A percentile compares a stretch with the other conserved stretches of the same genome.
Conservation (phyloP, 2,797 vertebrate species). For the Dallia pectoralis region DNA sequence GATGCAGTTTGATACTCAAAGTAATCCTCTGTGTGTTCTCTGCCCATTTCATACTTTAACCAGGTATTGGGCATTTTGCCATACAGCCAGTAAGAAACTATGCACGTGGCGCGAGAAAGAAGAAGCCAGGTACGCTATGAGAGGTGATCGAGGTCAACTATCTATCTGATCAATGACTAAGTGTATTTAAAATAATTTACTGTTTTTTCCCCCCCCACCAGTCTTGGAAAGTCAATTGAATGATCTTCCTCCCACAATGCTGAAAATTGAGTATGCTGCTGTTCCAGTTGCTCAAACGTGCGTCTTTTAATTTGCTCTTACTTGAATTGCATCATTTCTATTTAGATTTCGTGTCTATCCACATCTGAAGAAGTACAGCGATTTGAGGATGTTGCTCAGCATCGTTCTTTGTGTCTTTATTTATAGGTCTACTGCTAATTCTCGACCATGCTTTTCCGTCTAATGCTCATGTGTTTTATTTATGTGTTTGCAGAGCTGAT, state of each 20-base stretch:
- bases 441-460: neutral
- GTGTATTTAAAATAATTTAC: neutral
- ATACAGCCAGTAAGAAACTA: constrained; percentile 73
- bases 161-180: neutral
- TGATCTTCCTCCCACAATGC: constrained; percentile 77
- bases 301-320: constrained; percentile 20
- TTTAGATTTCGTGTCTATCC: neutral
- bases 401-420: neutral
- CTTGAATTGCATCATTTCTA: neutral
- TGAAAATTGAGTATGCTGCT: constrained; percentile 81
- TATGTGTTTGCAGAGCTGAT: constrained; percentile 76
- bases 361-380: neutral
- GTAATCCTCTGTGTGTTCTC: neutral
- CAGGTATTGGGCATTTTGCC: constrained; percentile 61
- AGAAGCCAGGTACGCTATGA: constrained; percentile 66
- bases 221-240: constrained; percentile 78
- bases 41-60: neutral
- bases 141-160: neutral
- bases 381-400: neutral
- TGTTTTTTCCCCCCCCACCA: constrained; percentile 40
- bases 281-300: constrained; percentile 84
- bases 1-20: neutral
- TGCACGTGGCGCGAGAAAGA: constrained; percentile 63
- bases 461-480: constrained; percentile 16
- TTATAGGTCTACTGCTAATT: neutral